Base-by-base conservation (phyloP, 2,888 invertebrate genomes). In the Scaeva pyrastri region DNA sequence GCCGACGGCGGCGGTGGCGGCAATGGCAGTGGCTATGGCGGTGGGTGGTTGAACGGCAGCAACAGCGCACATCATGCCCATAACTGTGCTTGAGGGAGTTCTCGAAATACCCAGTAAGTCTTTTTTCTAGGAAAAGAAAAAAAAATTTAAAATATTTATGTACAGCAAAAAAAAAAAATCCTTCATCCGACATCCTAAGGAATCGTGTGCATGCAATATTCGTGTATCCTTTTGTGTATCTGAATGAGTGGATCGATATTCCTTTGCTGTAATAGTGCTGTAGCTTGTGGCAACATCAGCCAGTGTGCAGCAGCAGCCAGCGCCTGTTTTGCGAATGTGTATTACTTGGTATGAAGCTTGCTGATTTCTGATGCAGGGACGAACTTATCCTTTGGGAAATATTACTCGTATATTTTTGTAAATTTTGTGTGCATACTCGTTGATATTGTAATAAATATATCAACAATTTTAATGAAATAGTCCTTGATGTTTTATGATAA, bases 151-250 rank as follows among this genome's bases (percentile, higher is more conserved):
- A 3, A 43, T 39, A 64, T 11, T 21, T 16, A 39, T 26, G 21
- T 50, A 52, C 31, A 14, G 14, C 10, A 14, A 14, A 31, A 48
- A 36, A 64, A 66, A 66, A 85, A 73, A 74, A 78, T 71, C 68
- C 75, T 60, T 85, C 84, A 85, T 85, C 80, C 84, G 80, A 76
- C 84, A 80, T 85, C 84, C 60, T 76, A 72, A 71, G 45, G 55
- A 73, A 68, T 78, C 68, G 50, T 68, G 56, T 77, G 76, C 76
- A 85, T 85, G 80, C 85, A 85, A 85, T 85, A 77, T 84, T 79
- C 79, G 73, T 84, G 83, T 83, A 84, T 79, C 84, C 79, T 71
- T 85, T 80, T 68, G 66, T 84, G 56, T 74, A 75, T 66, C 79
- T 79, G 58, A 79, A 79, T 75, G 71, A 48, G 60, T 68, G 81